Evolutionary conservation across 2,113 vertebrate species (phyloP), one percentile per base, ranked within the genome.

Genomic region (Onychorhynchus coronatus): DNA sequence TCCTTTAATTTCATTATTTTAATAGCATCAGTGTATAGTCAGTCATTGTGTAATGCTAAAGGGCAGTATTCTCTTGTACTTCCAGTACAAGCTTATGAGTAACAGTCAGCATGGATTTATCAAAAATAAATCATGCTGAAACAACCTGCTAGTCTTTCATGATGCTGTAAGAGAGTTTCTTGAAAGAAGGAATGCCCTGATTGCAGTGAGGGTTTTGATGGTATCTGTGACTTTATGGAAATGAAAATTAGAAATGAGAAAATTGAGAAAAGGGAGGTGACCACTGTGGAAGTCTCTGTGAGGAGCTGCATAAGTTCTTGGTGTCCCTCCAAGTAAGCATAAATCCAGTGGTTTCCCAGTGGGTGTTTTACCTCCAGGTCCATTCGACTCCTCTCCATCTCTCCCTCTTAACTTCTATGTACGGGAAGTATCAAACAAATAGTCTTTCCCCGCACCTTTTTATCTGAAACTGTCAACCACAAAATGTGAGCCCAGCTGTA

Each of bases 371-470:
- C 8, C 5, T 68, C 8, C 17, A 66, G 33, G 6, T n/a, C 7
- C 82, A 13, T 47, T 0, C 0, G 4, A 49, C 5, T 73, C 4
- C 11, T 52, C 9, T 74, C 22, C 17, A 42, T 5, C 5, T 44
- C 11, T 72, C 18, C 44, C 20, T 81, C 13, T 61, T 55, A 62
- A 62, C 4, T 37, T 72, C 27, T 37, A 5, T 61, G 1, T n/a
- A 50, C 11, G 74, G 19, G 14, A 78, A 46, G 8, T 37, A 11
- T 61, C 39, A 85, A 90, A 46, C 4, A 35, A 63, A 11, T 2
- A 7, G 21, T 44, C 14, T 5, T 81, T 55, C 15, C 5, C 7
- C 7, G 1, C 12, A 50, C 2, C 7, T 63, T 67, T 50, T 59
- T 28, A 35, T 35, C 16, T 59, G 8, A 63, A 66, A 33, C 6